Conservation (phyloP, 2,888 invertebrate species). For the Caenorhabditis auriculariae region DNA sequence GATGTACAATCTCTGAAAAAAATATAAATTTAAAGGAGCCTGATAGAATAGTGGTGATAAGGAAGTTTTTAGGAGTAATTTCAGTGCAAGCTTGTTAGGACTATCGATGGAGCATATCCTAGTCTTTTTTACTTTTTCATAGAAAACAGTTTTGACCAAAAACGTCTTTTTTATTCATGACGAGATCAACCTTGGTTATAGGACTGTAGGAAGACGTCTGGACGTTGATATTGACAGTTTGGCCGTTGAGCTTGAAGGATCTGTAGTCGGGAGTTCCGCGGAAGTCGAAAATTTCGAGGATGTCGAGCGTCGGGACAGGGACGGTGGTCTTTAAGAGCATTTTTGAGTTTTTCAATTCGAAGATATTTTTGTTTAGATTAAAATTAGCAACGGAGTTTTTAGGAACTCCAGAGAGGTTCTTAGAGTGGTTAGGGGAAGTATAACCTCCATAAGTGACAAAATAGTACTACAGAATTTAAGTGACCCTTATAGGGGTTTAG, state of each 20-base stretch:
- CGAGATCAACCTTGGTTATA: conserved; percentile 24
- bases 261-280: conserved; percentile 35
- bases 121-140: neutral
- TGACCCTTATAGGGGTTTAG: too few relatives aligned
- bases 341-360: conserved; percentile 9
- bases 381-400: neutral
- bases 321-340: conserved; percentile 15
- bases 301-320: conserved; percentile 38
- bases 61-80: too few relatives aligned
- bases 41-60: too few relatives aligned
- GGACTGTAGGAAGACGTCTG: conserved; percentile 23
- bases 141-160: too few relatives aligned
- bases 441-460: too few relatives aligned
- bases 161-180: neutral
- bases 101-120: neutral
- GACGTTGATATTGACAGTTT: conserved; percentile 25
- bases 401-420: too few relatives aligned
- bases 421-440: too few relatives aligned
- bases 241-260: conserved; percentile 38
- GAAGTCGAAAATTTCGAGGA: conserved; percentile 49
- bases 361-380: too few relatives aligned
- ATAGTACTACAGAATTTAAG: too few relatives aligned
- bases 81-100: neutral
- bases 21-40: too few relatives aligned
- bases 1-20: conserved; percentile 13